Conservation (phyloP, 2,888 invertebrate species). For the Caenorhabditis sp. region DNA sequence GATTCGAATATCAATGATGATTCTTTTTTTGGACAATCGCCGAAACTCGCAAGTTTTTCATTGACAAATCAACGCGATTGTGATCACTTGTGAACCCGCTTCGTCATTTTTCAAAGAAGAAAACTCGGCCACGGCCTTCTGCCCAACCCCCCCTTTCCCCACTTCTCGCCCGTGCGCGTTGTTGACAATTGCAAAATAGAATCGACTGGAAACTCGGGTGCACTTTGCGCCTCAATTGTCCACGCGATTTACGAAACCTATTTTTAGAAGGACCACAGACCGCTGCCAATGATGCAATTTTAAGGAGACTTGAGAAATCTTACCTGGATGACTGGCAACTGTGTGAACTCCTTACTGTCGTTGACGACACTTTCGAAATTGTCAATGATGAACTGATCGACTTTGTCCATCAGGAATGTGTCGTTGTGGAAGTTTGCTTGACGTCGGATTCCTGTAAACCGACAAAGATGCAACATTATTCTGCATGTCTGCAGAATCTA, state of each 20-base stretch:
- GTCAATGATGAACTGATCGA: constrained; percentile 75
- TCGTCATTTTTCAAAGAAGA: constrained; percentile 12
- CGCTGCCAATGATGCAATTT: background rate
- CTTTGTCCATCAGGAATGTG: constrained; percentile 68
- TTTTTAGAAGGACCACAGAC: constrained; percentile 1
- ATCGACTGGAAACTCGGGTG: background rate
- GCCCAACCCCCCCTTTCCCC: background rate
- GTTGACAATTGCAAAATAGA: background rate
- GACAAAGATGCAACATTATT: background rate
- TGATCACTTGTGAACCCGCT: background rate
- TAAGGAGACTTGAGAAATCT: no score
- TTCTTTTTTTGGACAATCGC: background rate
- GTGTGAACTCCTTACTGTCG: constrained; percentile 75
- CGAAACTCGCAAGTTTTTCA: constrained; percentile 16
- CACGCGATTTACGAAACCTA: background rate
- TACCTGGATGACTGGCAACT: constrained; percentile 77
- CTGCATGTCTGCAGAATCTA: background rate
- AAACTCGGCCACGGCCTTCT: constrained; percentile 9
- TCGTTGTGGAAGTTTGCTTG: constrained; percentile 78
- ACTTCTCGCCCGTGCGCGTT: no score
- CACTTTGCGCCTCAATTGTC: background rate
- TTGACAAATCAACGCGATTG: constrained; percentile 36
- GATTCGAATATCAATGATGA: background rate
- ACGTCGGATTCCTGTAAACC: constrained; percentile 72
- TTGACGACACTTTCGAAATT: constrained; percentile 71